Evolutionary conservation across 2,888 invertebrate species (phyloP), one percentile per base, ranked within the genome.

Genomic region (Gryllus longicercus): DNA sequence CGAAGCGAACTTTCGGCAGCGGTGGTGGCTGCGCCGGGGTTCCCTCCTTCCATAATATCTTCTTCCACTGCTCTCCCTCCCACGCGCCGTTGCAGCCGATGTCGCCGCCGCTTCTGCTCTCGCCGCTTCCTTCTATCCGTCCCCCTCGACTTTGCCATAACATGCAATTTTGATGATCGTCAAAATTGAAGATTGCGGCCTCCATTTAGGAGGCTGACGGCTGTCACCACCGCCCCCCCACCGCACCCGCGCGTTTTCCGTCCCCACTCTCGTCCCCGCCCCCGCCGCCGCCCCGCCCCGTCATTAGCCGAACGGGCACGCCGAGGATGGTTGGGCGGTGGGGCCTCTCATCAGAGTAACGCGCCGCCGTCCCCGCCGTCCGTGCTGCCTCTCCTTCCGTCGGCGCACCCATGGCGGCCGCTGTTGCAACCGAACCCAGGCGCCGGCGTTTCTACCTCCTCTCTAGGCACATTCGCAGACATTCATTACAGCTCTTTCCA

Each of bases 181-280:
- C 76, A 75, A 79, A 75, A 79, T 51, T 79, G 75, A 79, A 76
- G 79, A 79, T 76, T 75, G 79, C 51, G 79, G 76, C 74, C 75
- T 79, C 75, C 79, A 75, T 75, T 79, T 79, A 79, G 75, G 75
- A 76, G 49, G 75, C 23, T 76, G 38, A 76, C 76, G 50, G 75
- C 79, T 79, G 50, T 79, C 75, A 76, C 79, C 79, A 18, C 16
- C 63, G 63, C 14, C n/a, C 14, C 63, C 63, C 8, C 21, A 21
- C 21, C 21, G 21, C 21, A 21, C 16, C 63, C 0, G 1, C 18
- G 12, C 0, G 2, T 63, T 5, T 63, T 2, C 2, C 2, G n/a
- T 12, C 63, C 63, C 63, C 63, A 11, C n/a, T 8, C 38, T 10
- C 63, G 1, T 14, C 63, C 3, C 12, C 63, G 63, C 11, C 63